These are phyloP conservation scores for Criorhina ranunculi DNA, from an alignment of 2,888 invertebrate species.

Conservation along the genomic window DNA sequence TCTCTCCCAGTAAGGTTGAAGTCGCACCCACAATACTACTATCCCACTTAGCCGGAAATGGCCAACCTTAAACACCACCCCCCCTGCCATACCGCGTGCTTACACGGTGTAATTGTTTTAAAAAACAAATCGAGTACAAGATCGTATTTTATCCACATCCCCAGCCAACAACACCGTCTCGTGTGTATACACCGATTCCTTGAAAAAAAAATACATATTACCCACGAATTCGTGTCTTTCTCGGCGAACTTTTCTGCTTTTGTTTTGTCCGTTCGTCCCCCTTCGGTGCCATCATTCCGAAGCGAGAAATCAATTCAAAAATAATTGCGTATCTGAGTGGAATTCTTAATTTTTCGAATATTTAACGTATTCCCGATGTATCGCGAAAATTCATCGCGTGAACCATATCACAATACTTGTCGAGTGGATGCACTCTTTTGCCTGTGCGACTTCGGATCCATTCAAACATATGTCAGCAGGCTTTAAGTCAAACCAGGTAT, in stretches of 20 bases:
- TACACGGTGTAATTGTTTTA: constrained; percentile 59
- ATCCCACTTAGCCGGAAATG: constrained; percentile 48
- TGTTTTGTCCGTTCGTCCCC: background rate
- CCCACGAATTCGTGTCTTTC: constrained; percentile 38
- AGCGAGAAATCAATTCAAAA: constrained; percentile 59
- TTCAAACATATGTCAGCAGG: constrained; percentile 10
- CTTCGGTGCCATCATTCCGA: constrained; percentile 2
- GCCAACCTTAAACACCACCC: constrained; percentile 29
- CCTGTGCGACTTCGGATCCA: background rate
- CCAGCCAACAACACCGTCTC: constrained; percentile 23
- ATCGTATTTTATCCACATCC: constrained; percentile 51
- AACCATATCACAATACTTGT: constrained; percentile 47
- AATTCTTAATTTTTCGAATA: constrained; percentile 60
- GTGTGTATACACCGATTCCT: constrained; percentile 20
- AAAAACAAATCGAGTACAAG: constrained; percentile 58
- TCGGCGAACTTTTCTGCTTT: background rate
- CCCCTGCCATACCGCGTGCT: background rate
- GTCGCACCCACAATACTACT: constrained; percentile 22
- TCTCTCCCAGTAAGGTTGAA: background rate
- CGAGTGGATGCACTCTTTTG: background rate
- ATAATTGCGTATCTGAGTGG: constrained; percentile 62
- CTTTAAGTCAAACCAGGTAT: background rate
- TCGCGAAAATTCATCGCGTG: constrained; percentile 47
- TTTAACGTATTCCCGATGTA: constrained; percentile 49
- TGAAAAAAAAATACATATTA: constrained; percentile 37